A percentile compares a stretch with the other conserved stretches of the same genome.
Conservation (phyloP, 2,888 invertebrate genomes). For the Dynastes tityus region DNA sequence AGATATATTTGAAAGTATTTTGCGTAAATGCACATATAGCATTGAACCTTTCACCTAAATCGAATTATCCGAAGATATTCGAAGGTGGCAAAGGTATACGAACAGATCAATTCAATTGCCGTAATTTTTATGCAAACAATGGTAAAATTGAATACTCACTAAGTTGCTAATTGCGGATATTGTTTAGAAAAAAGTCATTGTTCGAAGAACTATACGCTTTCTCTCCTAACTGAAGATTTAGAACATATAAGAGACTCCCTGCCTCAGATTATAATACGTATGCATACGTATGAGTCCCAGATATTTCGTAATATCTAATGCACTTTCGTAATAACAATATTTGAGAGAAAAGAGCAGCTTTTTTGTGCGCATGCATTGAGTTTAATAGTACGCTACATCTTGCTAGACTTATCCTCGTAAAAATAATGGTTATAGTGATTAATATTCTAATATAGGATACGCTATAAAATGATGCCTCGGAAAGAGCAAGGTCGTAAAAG, state of each 20-base stretch:
- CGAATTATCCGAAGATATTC: neutral
- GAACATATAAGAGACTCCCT: neutral
- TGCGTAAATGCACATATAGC: too few species aligned
- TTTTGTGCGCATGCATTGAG: neutral
- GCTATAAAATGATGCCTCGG: too few species aligned
- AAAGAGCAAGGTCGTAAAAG: slow-evolving; percentile 10
- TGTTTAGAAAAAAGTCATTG: slow-evolving; percentile 35
- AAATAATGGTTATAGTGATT: too few species aligned
- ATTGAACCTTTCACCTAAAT: neutral
- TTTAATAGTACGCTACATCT: too few species aligned
- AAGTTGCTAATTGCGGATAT: slow-evolving; percentile 36
- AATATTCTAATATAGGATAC: too few species aligned
- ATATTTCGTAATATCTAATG: slow-evolving; percentile 23
- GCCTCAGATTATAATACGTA: slow-evolving; percentile 14
- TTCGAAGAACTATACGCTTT: slow-evolving; percentile 14
- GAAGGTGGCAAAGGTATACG: neutral
- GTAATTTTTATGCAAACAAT: slow-evolving; percentile 38
- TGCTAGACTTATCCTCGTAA: too few species aligned
- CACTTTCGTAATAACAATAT: neutral
- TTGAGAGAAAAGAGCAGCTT: neutral
- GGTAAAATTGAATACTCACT: slow-evolving; percentile 37
- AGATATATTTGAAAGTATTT: too few species aligned
- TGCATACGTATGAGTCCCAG: neutral
- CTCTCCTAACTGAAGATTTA: slow-evolving; percentile 11
- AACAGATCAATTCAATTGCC: slow-evolving; percentile 17